Conservation (phyloP, 2,113 vertebrate genomes). For the Entomyzon cyanotis region DNA sequence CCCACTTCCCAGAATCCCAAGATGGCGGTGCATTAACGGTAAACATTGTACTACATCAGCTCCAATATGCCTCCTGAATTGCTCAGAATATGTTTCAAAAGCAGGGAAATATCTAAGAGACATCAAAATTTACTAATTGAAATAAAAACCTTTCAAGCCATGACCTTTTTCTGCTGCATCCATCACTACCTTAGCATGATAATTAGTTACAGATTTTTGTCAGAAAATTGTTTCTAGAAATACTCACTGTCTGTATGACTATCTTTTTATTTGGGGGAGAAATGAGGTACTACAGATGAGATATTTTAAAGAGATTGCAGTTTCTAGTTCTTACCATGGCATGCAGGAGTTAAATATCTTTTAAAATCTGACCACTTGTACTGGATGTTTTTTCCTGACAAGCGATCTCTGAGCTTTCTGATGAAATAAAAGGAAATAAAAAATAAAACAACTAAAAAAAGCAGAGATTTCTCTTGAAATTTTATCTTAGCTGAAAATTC, state of each 20-base stretch:
- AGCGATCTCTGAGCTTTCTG: not conserved
- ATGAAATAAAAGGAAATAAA: not conserved
- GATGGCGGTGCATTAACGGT: rapidly evolving
- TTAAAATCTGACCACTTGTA: not conserved
- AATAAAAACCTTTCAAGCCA: not conserved
- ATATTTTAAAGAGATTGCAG: not conserved
- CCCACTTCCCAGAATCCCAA: not conserved
- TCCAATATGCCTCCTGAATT: not conserved
- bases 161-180: not conserved
- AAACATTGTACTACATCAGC: not conserved
- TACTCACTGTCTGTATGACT: not conserved
- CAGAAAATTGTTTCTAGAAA: not conserved
- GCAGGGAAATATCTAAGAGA: not conserved
- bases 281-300: not conserved
- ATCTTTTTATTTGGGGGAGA: not conserved
- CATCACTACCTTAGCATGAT: not conserved
- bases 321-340: not conserved
- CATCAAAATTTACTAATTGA: not conserved
- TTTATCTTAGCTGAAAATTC: not conserved
- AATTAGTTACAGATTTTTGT: not conserved
- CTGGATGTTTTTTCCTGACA: not conserved
- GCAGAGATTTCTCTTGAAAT: not conserved
- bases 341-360: not conserved
- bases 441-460: not conserved
- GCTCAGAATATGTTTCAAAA: not conserved